Base-by-base conservation (phyloP, 2,113 vertebrate species). In the Corvus moneduloides region DNA sequence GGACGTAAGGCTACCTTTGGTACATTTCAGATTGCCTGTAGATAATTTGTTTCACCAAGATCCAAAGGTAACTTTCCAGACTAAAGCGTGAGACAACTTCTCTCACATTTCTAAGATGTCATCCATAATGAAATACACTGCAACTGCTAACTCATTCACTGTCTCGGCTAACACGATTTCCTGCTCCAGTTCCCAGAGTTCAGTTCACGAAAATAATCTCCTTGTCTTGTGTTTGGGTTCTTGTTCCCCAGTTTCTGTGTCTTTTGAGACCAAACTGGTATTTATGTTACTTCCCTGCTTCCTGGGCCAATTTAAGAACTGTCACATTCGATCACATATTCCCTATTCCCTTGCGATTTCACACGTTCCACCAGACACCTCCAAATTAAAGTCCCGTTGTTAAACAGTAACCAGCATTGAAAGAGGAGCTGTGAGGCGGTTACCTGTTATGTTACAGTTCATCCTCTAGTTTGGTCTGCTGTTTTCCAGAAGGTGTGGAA, bases 131-230 rank as follows among this genome's bases (percentile, higher is more conserved):
- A 87, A 93, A 91, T 72, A 77, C n/a, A 54, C 77, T 3, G 1
- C 58, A 52, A 82, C 33, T n/a, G 9, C 90, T 93, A 91, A 59
- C 61, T 84, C 87, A 18, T 86, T 91, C 83, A 55, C 75, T 74
- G 59, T 54, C 67, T 92, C 79, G 22, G 63, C 92, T 93, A 77
- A 86, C 80, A 72, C 1, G 1, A 82, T 90, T 91, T 94, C 87
- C 84, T 91, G 84, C 90, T 91, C 82, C 62, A 59, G 43, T 94
- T 96, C 90, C 79, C 4, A 3, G 75, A 86, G 83, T 74, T 92
- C 85, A 83, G 55, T 55, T 92, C 88, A 84, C 0, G 0, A 93
- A 81, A 90, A 86, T 58, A 92, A 67, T 84, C 54, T 88, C 87
- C 58, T 39, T 66, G 46, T 67, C 89, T 90, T 54, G 11, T 58